Evolutionary conservation across 2,888 invertebrate genomes (phyloP).

Genomic region (Orthosia gothica): DNA sequence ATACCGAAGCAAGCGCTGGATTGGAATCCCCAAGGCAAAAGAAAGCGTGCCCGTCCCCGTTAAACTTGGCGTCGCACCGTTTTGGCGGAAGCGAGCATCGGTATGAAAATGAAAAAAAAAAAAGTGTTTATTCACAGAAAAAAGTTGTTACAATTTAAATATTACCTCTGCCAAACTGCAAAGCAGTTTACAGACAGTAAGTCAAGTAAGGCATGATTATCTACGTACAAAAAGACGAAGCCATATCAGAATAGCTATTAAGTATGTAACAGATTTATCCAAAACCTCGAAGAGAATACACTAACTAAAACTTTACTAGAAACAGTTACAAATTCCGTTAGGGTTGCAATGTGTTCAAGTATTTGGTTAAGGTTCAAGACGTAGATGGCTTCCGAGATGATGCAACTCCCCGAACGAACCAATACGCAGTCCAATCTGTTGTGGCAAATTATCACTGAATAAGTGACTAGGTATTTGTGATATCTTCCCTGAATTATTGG

Average conservation of each 20-base stretch:
- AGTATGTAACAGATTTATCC: neutral
- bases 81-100: no score
- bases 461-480: constrained; percentile 63
- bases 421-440: constrained; percentile 66
- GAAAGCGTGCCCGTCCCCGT: no score
- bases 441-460: constrained; percentile 70
- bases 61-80: no score
- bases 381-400: constrained; percentile 45
- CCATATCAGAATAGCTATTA: neutral
- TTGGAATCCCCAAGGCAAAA: no score
- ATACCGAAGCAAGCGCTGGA: no score
- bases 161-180: no score
- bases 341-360: constrained; percentile 41
- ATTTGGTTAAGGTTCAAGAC: constrained; percentile 44
- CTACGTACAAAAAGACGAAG: no score
- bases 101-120: no score
- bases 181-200: no score
- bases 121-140: no score
- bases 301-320: constrained; percentile 21
- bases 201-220: no score
- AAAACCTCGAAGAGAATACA: constrained; percentile 13
- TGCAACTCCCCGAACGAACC: constrained; percentile 58
- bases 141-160: no score
- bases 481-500: constrained; percentile 19
- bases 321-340: constrained; percentile 50